Evolutionary conservation across 2,888 invertebrate species (phyloP).

Genomic region (Drosophila histrio): DNA sequence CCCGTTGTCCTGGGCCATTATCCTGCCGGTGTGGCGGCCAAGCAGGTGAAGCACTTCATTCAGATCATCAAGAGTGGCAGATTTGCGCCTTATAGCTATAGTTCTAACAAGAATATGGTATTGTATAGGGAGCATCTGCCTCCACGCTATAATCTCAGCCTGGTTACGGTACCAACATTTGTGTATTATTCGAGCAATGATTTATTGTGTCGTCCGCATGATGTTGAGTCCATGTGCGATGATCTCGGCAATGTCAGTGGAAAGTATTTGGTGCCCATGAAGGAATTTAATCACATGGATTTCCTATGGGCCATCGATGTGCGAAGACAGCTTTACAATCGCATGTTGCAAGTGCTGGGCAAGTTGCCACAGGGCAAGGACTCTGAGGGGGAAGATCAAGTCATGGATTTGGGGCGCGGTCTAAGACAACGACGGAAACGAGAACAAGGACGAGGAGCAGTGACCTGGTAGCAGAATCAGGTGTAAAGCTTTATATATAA

Average conservation of each 20-base stretch:
- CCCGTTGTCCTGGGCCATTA: conserved; percentile 88
- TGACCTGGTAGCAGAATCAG: background rate
- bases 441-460: background rate
- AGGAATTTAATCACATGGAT: conserved; percentile 88
- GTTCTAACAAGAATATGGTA: conserved; percentile 84
- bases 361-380: conserved; percentile 46
- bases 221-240: conserved; percentile 80
- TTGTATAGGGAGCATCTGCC: conserved; percentile 85
- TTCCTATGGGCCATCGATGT: conserved; percentile 87
- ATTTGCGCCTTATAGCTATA: conserved; percentile 86
- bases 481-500: conserved; percentile 18
- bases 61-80: conserved; percentile 84
- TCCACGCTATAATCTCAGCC: conserved; percentile 85
- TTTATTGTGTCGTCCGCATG: conserved; percentile 85
- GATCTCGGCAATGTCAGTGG: conserved; percentile 83
- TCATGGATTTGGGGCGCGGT: conserved; percentile 8
- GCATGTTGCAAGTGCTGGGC: conserved; percentile 79
- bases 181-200: conserved; percentile 86
- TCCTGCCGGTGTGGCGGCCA: conserved; percentile 87
- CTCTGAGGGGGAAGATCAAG: conserved; percentile 9
- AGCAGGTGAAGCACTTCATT: conserved; percentile 86
- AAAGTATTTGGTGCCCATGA: conserved; percentile 85
- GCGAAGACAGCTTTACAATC: conserved; percentile 85
- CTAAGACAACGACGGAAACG: background rate
- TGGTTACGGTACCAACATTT: conserved; percentile 85